Evolutionary conservation across 2,113 vertebrate species (phyloP), one percentile per base, ranked within the genome.

Genomic region (Pyxicephalus adspersus): DNA sequence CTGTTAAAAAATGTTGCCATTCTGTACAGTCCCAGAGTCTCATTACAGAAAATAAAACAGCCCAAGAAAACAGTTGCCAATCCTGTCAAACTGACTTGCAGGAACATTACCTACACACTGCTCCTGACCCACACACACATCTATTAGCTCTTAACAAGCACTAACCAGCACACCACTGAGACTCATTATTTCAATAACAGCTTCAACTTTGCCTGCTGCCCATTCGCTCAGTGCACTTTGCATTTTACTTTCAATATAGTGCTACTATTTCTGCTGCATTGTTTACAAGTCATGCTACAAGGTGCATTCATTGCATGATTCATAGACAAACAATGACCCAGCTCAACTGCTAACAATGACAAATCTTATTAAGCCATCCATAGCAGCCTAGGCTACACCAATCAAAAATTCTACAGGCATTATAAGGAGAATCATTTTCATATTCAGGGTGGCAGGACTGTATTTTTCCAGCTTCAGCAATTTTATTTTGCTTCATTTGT

Each of bases 11-110:
- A 72, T 78, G 70, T 5, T 45, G 64, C 13, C 57, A 31, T 38
- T 66, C 51, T 66, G 51, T 66, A 25, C 20, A 60, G 34, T 60
- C n/a, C 51, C 52, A 70, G 65, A 60, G 16, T 34, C 58, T 80
- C 68, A 65, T 74, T 64, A 81, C 60, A 74, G 68, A 73, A 64
- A 81, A 78, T 77, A 77, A 80, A 80, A 23, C 25, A 72, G 20
- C 58, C 18, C 8, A 52, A 52, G 58, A 23, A 45, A 38, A 63
- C 68, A 74, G 26, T 81, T 63, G 50, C 61, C 50, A 64, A 29
- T 55, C 54, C 58, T 81, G 68, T 74, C 79, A 81, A 57, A n/a
- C 29, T 73, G 58, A 57, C 58, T 57, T 26, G 18, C 68, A 72
- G 18, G 60, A 55, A 31, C 57, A 6, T 29, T 34, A 65, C 60